Base-by-base conservation (phyloP, 2,113 vertebrate genomes). In the Microcebus jonahi region DNA sequence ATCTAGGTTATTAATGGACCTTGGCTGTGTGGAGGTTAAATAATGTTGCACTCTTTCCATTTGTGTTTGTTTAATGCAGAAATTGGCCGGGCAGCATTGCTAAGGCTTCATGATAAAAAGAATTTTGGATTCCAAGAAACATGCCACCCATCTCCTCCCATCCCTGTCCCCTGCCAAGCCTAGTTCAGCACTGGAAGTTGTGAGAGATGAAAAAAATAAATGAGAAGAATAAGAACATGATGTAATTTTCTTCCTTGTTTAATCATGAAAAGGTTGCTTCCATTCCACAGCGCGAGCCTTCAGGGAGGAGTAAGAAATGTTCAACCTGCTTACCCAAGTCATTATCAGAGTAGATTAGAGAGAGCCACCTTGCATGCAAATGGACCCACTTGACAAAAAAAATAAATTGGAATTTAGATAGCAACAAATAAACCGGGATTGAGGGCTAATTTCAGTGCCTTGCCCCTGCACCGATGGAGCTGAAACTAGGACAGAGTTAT, bases 291-390 rank as follows among this genome's bases (percentile, higher is more conserved):
- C 23, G 55, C 42, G 75, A 88, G 73, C 10, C 86, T 88, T 96
- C 59, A 42, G 95, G 71, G 85, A 96, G 27, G 53, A 95, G 68
- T 67, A 67, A 83, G 85, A 93, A 79, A 95, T 91, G 86, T 92
- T 82, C 95, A 94, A 92, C 85, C 95, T 97, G 94, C 84, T 96
- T 89, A 89, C 85, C 88, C 92, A 95, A 92, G 68, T 95, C 95
- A 96, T 97, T 96, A 97, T 82, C 73, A 27, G 65, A 97, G 81
- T 76, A 97, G 94, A 96, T 95, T 96, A 96, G 91, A 61, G 50
- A 23, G 61, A 50, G 79, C 85, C 8, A 53, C 79, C 82, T 83
- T 68, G 91, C 73, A 96, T 97, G 84, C 77, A 92, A 97, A 97
- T 97, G n/a, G 55, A 61, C 92, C 31, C 13, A 53, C 71, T 55